Percentiles rank a stretch among this genome's conserved stretches.
phyloP scores from a whole-genome alignment of 2,888 invertebrate species.

The Eristalis arbustorum region DNA sequence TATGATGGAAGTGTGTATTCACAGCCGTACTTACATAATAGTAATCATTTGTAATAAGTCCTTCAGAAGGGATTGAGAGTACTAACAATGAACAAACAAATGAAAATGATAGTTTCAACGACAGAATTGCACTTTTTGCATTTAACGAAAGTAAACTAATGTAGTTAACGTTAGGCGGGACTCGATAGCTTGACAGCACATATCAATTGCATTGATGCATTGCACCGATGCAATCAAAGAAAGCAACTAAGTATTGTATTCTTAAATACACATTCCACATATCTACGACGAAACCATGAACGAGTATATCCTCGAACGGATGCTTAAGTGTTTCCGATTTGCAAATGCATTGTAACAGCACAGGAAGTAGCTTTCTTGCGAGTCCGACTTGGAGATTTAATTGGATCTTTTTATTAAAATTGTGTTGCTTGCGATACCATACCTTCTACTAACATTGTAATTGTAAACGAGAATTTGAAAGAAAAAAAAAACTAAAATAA shows the following conservation, averaged over 20 bases:
- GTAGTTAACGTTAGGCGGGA: background rate
- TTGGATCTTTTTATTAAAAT: constrained; percentile 5
- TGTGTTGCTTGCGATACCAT: constrained; percentile 5
- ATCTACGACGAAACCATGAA: constrained; percentile 24
- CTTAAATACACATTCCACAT: constrained; percentile 48
- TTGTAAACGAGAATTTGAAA: background rate
- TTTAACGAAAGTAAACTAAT: constrained; percentile 30
- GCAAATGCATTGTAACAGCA: background rate
- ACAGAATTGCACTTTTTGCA: constrained; percentile 43
- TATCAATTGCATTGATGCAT: constrained; percentile 20
- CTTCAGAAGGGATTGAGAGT: background rate
- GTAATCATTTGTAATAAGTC: background rate
- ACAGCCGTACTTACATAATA: background rate
- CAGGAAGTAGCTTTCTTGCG: background rate
- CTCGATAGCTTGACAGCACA: constrained; percentile 21
- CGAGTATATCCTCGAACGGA: background rate
- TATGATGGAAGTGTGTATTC: background rate
- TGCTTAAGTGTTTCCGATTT: constrained; percentile 10
- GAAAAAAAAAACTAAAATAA: too few species aligned
- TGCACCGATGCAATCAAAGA: background rate
- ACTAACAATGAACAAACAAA: constrained; percentile 14
- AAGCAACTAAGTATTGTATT: constrained; percentile 19
- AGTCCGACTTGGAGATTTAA: constrained; percentile 12
- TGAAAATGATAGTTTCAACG: constrained; percentile 20
- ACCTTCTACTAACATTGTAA: constrained; percentile 8